Evolutionary conservation across 1,140 invertebrate species (phyloP), one percentile per base, ranked within the genome.

Genomic region (Drosophila persimilis): DNA sequence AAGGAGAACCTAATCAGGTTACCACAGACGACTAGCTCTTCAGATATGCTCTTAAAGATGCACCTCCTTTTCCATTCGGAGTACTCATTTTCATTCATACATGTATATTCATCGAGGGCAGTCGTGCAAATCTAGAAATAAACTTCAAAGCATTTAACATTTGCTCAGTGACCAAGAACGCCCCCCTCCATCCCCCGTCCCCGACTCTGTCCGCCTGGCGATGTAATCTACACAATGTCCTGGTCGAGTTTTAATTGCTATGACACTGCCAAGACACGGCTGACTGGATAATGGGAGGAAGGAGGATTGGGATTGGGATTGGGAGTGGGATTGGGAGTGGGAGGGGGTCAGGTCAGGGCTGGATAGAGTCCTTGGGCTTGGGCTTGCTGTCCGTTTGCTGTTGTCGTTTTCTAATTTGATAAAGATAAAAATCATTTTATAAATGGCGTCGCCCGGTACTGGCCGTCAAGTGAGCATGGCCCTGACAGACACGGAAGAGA

Each of bases 381-480:
- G 17, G 29, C 39, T 13, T 39, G 35, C 35, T 39, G 26, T 5
- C 41, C 45, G 53, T 35, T 55, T 35, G 73, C 58, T 50, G 53
- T 62, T 77, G 72, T 76, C 72, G 64, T 76, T 76, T 76, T 73
- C 71, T 73, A 73, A 73, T 73, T 73, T 73, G 71, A 73, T 86
- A 81, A 81, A 81, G 81, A 88, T 86, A 88, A 88, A 86, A 86
- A 86, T 86, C 81, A 86, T 81, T 86, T 86, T 83, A 67, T 78
- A 78, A 83, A 86, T 71, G 76, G 76, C 71, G 51, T 60, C 78
- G 26, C 58, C 58, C 45, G 57, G 31, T 64, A 58, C 41, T 72
- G 67, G 57, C 60, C 77, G 39, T 74, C 73, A 80, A 80, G 60
- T 73, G 76, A 46, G 15, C 53, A 65, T 81, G 59, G 47, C 60